These are phyloP conservation scores for Idaea aversata DNA, from an alignment of 2,888 invertebrate species.

Conservation along the genomic window DNA sequence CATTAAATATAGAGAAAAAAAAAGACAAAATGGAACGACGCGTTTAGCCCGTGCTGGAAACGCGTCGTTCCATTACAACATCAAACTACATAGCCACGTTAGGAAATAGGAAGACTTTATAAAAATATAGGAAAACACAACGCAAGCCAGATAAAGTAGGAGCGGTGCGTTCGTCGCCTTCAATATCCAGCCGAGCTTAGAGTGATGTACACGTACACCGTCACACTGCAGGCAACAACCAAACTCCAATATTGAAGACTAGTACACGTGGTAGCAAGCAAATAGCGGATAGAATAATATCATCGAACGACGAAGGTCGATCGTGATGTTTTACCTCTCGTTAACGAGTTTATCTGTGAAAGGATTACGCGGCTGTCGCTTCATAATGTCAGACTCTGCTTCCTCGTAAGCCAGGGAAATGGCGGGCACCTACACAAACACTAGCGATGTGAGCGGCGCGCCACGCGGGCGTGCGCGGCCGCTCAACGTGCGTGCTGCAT, in stretches of 20 bases:
- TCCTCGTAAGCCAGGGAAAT: conserved; percentile 99
- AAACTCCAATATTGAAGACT: conserved; percentile 72
- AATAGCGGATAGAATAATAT: conserved; percentile 76
- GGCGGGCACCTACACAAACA: conserved; percentile 93
- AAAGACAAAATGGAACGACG: conserved; percentile 66
- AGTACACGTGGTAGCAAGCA: conserved; percentile 78
- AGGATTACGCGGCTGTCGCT: conserved; percentile 98
- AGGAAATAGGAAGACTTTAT: conserved; percentile 62
- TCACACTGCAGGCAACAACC: conserved; percentile 74
- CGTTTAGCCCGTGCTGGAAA: conserved; percentile 48
- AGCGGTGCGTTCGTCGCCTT: conserved; percentile 76
- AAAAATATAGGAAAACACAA: conserved; percentile 60
- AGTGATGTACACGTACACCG: conserved; percentile 55
- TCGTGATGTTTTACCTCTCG: conserved; percentile 90
- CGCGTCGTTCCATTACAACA: conserved; percentile 68
- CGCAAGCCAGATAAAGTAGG: conserved; percentile 70
- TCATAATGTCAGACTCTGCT: conserved; percentile 99
- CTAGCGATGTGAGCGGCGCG: conserved; percentile 72
- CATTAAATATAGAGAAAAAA: conserved; percentile 49
- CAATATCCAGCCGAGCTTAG: conserved; percentile 60
- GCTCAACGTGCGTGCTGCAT: conserved; percentile 19
- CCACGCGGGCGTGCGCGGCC: conserved; percentile 31
- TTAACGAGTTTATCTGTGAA: conserved; percentile 98
- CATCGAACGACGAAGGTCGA: conserved; percentile 65
- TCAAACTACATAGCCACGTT: conserved; percentile 63